A percentile compares a stretch with the other conserved stretches of the same genome.
These are phyloP conservation scores for Pelvicachromis taeniatus DNA, from an alignment of 2,113 vertebrate genomes.

Conservation along the genomic window DNA sequence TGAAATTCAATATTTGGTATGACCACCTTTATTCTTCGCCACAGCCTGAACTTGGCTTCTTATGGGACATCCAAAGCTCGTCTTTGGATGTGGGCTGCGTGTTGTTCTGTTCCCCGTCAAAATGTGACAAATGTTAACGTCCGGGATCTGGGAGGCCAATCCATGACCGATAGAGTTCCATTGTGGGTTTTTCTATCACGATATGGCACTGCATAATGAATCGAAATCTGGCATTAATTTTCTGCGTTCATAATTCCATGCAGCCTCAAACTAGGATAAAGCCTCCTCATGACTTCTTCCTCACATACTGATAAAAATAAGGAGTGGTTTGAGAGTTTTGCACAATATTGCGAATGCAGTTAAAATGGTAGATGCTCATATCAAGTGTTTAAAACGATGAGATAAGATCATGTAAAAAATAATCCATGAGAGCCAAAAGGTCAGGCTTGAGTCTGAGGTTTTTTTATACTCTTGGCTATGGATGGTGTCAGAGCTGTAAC, in stretches of 20 bases:
- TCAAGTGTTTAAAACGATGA: background rate
- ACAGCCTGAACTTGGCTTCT: background rate
- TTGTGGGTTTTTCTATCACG: background rate
- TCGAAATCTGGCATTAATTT: background rate
- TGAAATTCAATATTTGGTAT: background rate
- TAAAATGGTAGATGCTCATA: background rate
- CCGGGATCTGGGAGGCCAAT: background rate
- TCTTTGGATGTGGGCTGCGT: background rate
- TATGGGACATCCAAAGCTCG: background rate
- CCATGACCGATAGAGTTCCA: background rate
- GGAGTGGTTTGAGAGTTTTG: background rate
- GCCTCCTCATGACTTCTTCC: background rate
- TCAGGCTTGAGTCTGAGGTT: background rate
- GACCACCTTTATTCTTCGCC: background rate
- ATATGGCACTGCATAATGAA: background rate
- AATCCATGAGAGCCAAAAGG: background rate
- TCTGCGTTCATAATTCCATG: background rate
- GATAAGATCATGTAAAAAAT: background rate
- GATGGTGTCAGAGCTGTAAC: background rate
- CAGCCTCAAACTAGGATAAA: background rate
- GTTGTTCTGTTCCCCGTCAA: background rate
- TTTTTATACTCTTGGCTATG: background rate
- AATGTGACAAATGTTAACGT: background rate
- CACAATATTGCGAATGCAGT: background rate
- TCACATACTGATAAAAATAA: background rate